A percentile compares a stretch with the other conserved stretches of the same genome.
Evolutionary conservation across 2,797 vertebrate species (phyloP).

Genomic region (Rhinatrema bivittatum): DNA sequence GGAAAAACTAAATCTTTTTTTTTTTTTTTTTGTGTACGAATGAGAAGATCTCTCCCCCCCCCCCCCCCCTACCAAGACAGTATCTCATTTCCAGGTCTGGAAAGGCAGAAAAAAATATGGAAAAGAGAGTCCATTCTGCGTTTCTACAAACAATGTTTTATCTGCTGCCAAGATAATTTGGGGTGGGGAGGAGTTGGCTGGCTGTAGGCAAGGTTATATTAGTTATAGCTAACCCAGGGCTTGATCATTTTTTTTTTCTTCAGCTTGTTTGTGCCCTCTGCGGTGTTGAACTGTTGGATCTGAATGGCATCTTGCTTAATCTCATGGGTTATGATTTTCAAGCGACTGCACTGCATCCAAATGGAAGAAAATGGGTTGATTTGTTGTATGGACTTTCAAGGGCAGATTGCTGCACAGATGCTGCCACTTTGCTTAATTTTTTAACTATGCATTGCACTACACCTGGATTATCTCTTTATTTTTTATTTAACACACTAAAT

Average conservation of each 20-base stretch:
- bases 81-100: constrained; percentile 62
- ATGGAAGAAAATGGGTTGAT: constrained; percentile 51
- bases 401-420: constrained; percentile 63
- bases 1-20: constrained; percentile 32
- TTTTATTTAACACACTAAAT: constrained; percentile 43
- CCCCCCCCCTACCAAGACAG: constrained; percentile 61
- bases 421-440: constrained; percentile 69
- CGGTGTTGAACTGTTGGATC: constrained; percentile 56
- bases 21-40: constrained; percentile 55
- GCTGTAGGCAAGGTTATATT: too few relatives aligned
- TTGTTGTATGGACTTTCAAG: constrained; percentile 67
- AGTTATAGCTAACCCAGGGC: constrained; percentile 19
- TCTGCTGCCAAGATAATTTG: too few relatives aligned
- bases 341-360: constrained; percentile 54
- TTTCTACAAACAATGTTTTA: too few relatives aligned
- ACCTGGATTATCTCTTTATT: constrained; percentile 40
- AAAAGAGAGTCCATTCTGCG: too few relatives aligned
- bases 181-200: too few relatives aligned
- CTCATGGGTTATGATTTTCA: constrained; percentile 61
- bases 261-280: constrained; percentile 43
- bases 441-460: constrained; percentile 70
- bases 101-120: constrained; percentile 63
- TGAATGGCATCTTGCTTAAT: constrained; percentile 61
- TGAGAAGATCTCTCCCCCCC: constrained; percentile 63
- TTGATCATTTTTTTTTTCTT: too few relatives aligned